phyloP scores from a whole-genome alignment of 2,888 invertebrate genomes.

The Plagodis dolabraria region DNA sequence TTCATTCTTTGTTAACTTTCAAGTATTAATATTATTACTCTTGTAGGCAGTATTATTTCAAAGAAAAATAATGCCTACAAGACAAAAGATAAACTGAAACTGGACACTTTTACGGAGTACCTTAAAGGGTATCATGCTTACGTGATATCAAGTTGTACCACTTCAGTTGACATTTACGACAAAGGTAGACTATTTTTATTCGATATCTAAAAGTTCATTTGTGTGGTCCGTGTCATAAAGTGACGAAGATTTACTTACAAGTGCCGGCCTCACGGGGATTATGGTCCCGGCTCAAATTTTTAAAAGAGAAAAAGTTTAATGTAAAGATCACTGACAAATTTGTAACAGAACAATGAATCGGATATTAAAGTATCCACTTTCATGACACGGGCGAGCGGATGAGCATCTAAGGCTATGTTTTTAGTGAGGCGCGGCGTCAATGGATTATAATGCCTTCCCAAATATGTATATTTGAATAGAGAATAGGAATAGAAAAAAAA shows the following conservation, averaged over 20 bases:
- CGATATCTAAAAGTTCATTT: constrained; percentile 62
- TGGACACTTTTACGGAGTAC: constrained; percentile 36
- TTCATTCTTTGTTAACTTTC: no score
- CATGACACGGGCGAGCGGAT: constrained; percentile 81
- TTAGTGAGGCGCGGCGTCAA: constrained; percentile 39
- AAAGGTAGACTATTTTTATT: constrained; percentile 23
- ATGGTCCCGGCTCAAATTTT: constrained; percentile 78
- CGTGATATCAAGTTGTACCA: constrained; percentile 25
- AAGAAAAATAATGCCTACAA: constrained; percentile 33
- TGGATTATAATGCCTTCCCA: no score
- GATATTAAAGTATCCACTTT: constrained; percentile 83
- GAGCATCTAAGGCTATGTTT: constrained; percentile 59
- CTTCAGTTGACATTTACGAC: constrained; percentile 22
- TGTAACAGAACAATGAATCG: constrained; percentile 85
- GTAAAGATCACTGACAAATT: constrained; percentile 85
- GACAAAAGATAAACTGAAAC: constrained; percentile 22
- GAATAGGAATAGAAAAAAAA: no score
- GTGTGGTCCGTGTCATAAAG: constrained; percentile 74
- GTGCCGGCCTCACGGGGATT: constrained; percentile 71
- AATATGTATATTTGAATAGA: no score
- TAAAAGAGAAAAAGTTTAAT: constrained; percentile 81
- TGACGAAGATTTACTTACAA: constrained; percentile 76
- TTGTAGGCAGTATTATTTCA: constrained; percentile 21
- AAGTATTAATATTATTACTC: no score
- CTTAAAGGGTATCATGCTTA: constrained; percentile 26